phyloP scores from a whole-genome alignment of 2,113 vertebrate species.

The Coptodon bakossiorum region DNA sequence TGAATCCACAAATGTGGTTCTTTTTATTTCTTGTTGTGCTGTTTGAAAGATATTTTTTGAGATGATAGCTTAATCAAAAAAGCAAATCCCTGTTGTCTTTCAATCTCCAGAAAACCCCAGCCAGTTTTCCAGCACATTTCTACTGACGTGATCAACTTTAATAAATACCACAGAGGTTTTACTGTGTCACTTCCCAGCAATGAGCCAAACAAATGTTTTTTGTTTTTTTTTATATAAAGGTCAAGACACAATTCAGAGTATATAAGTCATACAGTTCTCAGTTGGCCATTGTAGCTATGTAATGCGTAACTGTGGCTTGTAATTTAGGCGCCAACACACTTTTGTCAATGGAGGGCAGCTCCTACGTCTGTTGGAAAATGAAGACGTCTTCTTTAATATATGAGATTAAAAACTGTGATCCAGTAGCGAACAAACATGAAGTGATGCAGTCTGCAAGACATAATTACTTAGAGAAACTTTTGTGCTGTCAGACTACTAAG shows the following conservation, averaged over 20 bases:
- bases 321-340: neutral
- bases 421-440: neutral
- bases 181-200: neutral
- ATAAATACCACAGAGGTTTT: neutral
- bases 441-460: neutral
- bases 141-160: neutral
- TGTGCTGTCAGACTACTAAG: neutral
- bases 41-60: neutral
- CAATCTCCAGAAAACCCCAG: neutral
- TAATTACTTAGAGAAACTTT: neutral
- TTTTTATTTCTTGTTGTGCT: neutral
- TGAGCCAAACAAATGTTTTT: neutral
- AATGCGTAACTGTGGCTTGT: neutral
- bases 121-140: neutral
- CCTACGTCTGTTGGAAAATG: neutral
- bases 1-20: neutral
- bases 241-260: neutral
- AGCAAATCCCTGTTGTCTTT: neutral
- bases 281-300: neutral
- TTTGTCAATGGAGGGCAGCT: neutral
- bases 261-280: neutral
- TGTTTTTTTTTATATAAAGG: rapidly evolving
- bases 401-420: neutral
- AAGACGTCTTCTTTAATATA: neutral
- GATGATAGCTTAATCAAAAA: neutral